These are phyloP conservation scores for Apantesis nais DNA, from an alignment of 2,888 invertebrate species.

Conservation along the genomic window DNA sequence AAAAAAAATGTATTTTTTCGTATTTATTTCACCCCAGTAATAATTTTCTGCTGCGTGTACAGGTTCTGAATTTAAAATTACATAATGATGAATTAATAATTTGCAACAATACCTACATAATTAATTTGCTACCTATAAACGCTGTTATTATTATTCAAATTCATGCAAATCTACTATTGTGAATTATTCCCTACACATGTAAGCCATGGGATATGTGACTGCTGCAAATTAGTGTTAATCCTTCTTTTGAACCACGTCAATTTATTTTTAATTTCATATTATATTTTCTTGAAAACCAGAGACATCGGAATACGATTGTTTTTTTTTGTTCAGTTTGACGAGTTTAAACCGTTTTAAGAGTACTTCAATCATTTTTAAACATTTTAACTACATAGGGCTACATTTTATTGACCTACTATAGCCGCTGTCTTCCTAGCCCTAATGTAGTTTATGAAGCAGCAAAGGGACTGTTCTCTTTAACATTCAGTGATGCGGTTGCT, in stretches of 20 bases:
- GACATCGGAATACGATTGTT: neutral
- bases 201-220: neutral
- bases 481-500: conserved; percentile 48
- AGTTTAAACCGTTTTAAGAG: neutral
- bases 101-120: neutral
- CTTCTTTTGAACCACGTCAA: neutral
- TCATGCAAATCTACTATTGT: neutral
- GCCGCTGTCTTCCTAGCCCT: conserved; percentile 25
- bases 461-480: conserved; percentile 56
- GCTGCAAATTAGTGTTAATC: neutral
- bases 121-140: neutral
- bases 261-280: no score
- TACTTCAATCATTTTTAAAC: neutral
- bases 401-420: neutral
- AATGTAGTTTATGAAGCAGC: conserved; percentile 38
- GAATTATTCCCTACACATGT: neutral
- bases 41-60: no score
- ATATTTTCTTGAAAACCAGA: neutral
- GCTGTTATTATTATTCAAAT: neutral
- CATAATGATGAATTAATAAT: neutral
- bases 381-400: neutral
- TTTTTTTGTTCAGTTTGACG: neutral
- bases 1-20: no score
- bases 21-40: neutral
- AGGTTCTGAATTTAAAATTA: neutral